Percentiles rank a stretch among this genome's conserved stretches.
phyloP scores from a whole-genome alignment of 2,113 vertebrate genomes.

The Eidolon helvum region DNA sequence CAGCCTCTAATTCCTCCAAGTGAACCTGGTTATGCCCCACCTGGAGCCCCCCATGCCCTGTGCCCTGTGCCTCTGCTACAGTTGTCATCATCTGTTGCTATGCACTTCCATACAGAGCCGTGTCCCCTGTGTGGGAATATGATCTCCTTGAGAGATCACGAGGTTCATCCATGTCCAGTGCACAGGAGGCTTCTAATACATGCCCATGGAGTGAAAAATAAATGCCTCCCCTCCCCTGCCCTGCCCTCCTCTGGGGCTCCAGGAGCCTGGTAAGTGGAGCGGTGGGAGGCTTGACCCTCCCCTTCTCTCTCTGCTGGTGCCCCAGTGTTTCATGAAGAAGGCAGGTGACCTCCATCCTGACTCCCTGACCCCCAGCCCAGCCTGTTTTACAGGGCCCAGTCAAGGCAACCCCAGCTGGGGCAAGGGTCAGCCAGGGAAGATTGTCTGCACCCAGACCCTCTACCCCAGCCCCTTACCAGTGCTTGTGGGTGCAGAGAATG shows the following conservation, averaged over 20 bases:
- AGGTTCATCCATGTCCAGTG: not conserved
- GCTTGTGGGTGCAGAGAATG: conserved; percentile 98
- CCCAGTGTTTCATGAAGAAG: not conserved
- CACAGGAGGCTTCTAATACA: not conserved
- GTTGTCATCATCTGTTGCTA: not conserved
- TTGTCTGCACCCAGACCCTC: fast-evolving
- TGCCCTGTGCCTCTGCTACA: not conserved
- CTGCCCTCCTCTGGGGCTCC: not conserved
- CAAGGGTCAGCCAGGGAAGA: not conserved
- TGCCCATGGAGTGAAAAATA: not conserved
- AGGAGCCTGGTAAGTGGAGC: not conserved
- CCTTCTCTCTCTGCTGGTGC: not conserved
- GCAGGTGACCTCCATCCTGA: not conserved
- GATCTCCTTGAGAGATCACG: not conserved
- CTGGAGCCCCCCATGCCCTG: too few species aligned
- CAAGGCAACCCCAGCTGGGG: not conserved
- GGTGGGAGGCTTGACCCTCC: fast-evolving
- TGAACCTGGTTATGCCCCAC: not conserved
- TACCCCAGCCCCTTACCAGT: conserved; percentile 88
- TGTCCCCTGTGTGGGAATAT: not conserved
- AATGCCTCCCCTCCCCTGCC: not conserved
- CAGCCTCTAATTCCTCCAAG: not conserved
- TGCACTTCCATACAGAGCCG: not conserved
- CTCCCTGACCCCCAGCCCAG: not conserved
- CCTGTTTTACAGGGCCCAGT: not conserved